A percentile compares a stretch with the other conserved stretches of the same genome.
Evolutionary conservation across 2,113 vertebrate species (phyloP).

Genomic region (Okapia johnstoni): DNA sequence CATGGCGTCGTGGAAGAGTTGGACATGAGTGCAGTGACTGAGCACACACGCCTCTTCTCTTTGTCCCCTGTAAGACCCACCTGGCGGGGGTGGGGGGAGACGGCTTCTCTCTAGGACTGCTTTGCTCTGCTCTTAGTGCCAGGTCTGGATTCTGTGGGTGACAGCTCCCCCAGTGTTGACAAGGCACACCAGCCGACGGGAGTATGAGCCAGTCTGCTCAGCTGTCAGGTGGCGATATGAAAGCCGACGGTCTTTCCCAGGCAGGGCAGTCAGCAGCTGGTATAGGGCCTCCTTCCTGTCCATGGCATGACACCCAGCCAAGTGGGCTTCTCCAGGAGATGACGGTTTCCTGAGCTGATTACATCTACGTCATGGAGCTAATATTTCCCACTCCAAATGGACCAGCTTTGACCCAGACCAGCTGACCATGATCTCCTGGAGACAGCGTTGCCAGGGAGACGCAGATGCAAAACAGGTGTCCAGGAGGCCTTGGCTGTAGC

Average conservation of each 20-base stretch:
- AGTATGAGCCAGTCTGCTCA: not conserved
- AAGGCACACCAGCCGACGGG: not conserved
- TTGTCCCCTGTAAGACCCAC: not conserved
- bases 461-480: not conserved
- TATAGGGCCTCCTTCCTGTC: not conserved
- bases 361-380: not conserved
- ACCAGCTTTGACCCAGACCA: not conserved
- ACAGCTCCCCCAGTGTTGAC: not conserved
- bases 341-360: not conserved
- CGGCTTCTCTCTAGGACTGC: not conserved
- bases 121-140: not conserved
- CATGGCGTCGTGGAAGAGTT: not conserved
- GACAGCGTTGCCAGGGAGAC: conserved; percentile 11
- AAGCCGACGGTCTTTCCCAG: not conserved
- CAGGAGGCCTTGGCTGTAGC: not conserved
- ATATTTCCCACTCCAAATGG: not conserved
- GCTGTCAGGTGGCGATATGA: not conserved
- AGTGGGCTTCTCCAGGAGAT: not conserved
- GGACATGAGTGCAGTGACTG: not conserved
- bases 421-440: not conserved
- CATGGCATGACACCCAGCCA: not conserved
- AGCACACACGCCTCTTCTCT: not conserved
- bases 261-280: not conserved
- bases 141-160: not conserved
- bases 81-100: rapidly evolving